Conservation (phyloP, 2,888 invertebrate species). For the Macaria notata region DNA sequence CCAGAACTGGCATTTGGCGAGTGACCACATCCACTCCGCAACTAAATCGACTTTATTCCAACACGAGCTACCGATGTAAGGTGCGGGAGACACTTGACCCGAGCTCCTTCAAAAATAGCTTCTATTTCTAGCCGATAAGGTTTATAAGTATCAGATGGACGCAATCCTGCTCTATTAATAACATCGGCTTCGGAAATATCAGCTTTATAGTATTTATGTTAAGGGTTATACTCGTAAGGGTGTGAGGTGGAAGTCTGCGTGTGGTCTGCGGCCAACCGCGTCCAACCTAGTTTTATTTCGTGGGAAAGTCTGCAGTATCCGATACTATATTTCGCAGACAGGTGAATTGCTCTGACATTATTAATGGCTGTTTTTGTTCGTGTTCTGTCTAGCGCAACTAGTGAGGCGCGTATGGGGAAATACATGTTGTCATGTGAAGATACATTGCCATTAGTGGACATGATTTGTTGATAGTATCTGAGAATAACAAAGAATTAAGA, state of each 20-base stretch:
- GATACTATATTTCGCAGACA: conserved; percentile 36
- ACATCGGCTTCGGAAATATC: conserved; percentile 1
- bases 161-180: not conserved
- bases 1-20: conserved; percentile 7
- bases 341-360: conserved; percentile 37
- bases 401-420: too few species aligned
- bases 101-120: conserved; percentile 17
- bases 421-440: too few species aligned
- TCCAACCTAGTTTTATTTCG: conserved; percentile 38
- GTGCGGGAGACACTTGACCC: not conserved
- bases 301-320: conserved; percentile 31
- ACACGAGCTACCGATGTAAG: conserved; percentile 11
- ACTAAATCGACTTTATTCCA: conserved; percentile 18
- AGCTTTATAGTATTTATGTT: not conserved
- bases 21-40: conserved; percentile 13
- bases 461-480: too few species aligned
- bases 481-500: too few species aligned
- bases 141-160: conserved; percentile 1
- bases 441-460: too few species aligned
- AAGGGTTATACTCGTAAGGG: conserved; percentile 1
- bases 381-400: not conserved
- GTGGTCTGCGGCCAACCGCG: conserved; percentile 28
- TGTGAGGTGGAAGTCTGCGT: conserved; percentile 17
- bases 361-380: conserved; percentile 21
- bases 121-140: conserved; percentile 12